These are phyloP conservation scores for Hippocampus guttulatus DNA, from an alignment of 2,113 vertebrate species.

Conservation along the genomic window DNA sequence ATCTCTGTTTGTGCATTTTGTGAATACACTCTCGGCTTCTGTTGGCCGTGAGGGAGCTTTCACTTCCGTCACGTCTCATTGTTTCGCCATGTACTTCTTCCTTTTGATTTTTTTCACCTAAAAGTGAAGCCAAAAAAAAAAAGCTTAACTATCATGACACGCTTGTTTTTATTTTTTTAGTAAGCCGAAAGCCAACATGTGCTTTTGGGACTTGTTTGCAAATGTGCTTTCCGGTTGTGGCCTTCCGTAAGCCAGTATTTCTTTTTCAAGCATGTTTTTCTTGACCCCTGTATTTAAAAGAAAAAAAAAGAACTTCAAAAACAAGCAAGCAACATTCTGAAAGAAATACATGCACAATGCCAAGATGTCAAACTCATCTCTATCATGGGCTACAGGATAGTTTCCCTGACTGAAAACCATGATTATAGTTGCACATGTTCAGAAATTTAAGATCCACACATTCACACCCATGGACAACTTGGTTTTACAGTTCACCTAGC, in stretches of 20 bases:
- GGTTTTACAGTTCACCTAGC: too few species aligned
- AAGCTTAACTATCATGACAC: constrained; percentile 7
- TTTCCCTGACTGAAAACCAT: too few species aligned
- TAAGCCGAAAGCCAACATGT: neutral
- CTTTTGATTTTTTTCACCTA: neutral
- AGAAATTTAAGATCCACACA: too few species aligned
- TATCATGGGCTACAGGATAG: too few species aligned
- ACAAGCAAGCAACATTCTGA: too few species aligned
- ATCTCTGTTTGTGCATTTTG: constrained; percentile 22
- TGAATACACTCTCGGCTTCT: constrained; percentile 10
- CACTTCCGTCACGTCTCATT: constrained; percentile 7
- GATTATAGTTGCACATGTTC: too few species aligned
- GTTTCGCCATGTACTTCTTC: constrained; percentile 4
- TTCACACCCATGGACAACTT: too few species aligned
- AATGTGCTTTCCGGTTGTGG: neutral
- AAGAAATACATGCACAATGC: neutral
- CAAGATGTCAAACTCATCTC: neutral
- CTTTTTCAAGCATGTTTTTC: neutral
- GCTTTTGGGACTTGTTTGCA: constrained; percentile 1
- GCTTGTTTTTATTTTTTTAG: neutral
- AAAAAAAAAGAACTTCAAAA: neutral
- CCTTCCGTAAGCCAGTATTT: neutral
- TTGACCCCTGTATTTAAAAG: neutral
- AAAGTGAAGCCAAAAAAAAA: constrained; percentile 13
- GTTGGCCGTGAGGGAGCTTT: constrained; percentile 7